Percentiles rank a stretch among this genome's conserved stretches.
phyloP scores from a whole-genome alignment of 2,888 invertebrate species.

The Cephus spinipes region DNA sequence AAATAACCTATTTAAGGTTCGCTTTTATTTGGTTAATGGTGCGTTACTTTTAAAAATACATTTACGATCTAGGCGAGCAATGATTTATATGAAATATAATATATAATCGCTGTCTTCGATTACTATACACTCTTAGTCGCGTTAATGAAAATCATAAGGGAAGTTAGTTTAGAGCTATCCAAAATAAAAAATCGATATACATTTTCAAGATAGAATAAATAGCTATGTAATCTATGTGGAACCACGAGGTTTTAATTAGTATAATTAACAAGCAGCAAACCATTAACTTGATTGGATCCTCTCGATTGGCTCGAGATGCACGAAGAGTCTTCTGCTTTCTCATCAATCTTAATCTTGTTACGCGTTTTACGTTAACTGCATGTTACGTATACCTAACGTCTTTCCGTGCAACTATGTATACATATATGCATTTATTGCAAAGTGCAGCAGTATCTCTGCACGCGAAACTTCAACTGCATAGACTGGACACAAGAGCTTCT shows the following conservation, averaged over 20 bases:
- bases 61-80: too few relatives aligned
- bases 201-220: background rate
- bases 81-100: too few relatives aligned
- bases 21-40: too few relatives aligned
- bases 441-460: background rate
- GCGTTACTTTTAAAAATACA: too few relatives aligned
- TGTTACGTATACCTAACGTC: background rate
- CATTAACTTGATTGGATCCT: background rate
- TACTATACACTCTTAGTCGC: too few relatives aligned
- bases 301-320: background rate
- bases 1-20: too few relatives aligned
- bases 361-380: background rate
- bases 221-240: background rate
- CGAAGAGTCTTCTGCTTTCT: background rate
- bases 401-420: background rate
- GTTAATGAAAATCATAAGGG: too few relatives aligned
- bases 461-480: background rate
- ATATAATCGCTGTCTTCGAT: too few relatives aligned
- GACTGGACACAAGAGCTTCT: background rate
- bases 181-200: background rate
- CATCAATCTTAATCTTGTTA: background rate
- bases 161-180: too few relatives aligned
- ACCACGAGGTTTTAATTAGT: background rate
- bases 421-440: background rate
- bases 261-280: background rate